Conservation (phyloP, 2,113 vertebrate species). For the Elachura formosa region DNA sequence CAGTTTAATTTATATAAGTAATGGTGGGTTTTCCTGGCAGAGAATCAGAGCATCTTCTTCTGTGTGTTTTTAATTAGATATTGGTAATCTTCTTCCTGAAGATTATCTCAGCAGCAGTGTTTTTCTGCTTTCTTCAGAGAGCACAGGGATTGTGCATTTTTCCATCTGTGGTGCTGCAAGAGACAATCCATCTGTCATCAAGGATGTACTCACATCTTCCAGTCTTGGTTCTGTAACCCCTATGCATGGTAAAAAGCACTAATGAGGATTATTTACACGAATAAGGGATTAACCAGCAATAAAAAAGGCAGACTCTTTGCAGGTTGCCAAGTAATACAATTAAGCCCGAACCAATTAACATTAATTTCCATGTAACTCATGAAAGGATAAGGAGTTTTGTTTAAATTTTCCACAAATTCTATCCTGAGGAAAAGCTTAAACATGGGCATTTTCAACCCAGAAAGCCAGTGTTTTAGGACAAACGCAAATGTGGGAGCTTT, state of each 20-base stretch:
- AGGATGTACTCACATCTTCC: fast-evolving
- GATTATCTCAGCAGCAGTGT: background rate
- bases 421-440: background rate
- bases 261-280: background rate
- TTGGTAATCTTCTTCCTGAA: background rate
- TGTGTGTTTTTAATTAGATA: background rate
- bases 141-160: background rate
- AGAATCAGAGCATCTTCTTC: background rate
- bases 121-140: background rate
- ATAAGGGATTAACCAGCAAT: background rate
- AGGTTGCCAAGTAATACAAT: background rate
- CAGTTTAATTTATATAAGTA: background rate
- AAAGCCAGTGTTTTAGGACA: background rate
- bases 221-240: background rate
- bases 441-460: background rate
- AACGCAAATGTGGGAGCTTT: background rate
- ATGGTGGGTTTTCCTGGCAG: background rate
- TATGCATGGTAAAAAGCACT: background rate
- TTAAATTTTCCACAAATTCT: background rate
- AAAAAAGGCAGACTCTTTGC: background rate
- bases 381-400: background rate
- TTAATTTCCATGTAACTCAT: background rate
- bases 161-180: background rate
- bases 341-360: background rate
- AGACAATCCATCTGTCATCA: fast-evolving